A percentile compares a stretch with the other conserved stretches of the same genome.
These are phyloP conservation scores for Meda fulgida DNA, from an alignment of 2,797 vertebrate genomes.

Conservation along the genomic window DNA sequence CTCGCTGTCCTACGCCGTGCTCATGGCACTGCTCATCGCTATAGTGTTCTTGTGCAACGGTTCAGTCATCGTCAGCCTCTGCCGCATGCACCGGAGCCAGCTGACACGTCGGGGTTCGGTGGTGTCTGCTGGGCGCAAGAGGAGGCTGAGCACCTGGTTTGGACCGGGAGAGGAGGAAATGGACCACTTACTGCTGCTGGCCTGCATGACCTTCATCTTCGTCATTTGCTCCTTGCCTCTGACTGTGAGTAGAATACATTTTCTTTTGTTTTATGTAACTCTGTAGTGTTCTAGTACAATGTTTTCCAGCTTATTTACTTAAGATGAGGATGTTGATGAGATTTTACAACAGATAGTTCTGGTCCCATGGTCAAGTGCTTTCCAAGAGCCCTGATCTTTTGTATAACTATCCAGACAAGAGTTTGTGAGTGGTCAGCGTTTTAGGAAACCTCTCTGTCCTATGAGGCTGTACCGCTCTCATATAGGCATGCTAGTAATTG, in stretches of 20 bases:
- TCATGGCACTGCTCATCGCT: conserved; percentile 83
- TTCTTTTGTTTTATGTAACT: not conserved
- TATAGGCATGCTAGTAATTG: not conserved
- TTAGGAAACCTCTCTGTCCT: not conserved
- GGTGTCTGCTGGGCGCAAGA: conserved; percentile 66
- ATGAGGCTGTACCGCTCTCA: not conserved
- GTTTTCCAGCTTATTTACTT: not conserved
- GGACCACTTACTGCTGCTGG: conserved; percentile 86
- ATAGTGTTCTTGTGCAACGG: conserved; percentile 86
- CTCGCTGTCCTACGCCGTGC: conserved; percentile 84
- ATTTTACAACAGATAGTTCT: not conserved
- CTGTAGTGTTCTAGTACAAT: not conserved
- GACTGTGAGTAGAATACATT: conserved; percentile 78
- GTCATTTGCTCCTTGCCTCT: conserved; percentile 89
- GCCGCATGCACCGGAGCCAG: conserved; percentile 86
- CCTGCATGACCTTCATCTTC: conserved; percentile 86
- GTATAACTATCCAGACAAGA: not conserved
- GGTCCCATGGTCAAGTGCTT: not conserved
- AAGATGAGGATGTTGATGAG: not conserved
- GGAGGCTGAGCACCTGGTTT: conserved; percentile 77
- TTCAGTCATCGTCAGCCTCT: conserved; percentile 86
- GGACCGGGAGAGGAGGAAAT: conserved; percentile 84
- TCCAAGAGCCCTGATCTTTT: not conserved
- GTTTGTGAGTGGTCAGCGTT: not conserved
- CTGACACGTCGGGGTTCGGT: conserved; percentile 77